These are phyloP conservation scores for Caenorhabditis panamensis DNA, from an alignment of 2,888 invertebrate species.

Conservation along the genomic window DNA sequence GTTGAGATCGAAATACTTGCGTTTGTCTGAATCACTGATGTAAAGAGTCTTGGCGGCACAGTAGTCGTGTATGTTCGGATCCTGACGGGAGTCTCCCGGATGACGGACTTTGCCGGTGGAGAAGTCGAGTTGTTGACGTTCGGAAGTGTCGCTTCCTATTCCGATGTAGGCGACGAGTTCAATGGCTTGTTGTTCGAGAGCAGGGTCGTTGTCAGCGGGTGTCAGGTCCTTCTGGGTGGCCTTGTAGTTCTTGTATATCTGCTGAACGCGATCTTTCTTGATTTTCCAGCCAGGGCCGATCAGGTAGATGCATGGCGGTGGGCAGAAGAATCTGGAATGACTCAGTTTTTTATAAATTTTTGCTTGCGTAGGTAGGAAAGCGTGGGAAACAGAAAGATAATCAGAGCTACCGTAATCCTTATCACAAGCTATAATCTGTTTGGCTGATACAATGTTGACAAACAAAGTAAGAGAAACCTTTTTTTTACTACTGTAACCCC, in stretches of 20 bases:
- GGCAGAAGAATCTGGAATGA: constrained; percentile 90
- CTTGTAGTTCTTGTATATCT: constrained; percentile 45
- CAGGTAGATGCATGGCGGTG: constrained; percentile 98
- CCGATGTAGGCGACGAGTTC: constrained; percentile 98
- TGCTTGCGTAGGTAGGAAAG: not conserved
- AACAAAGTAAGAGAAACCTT: too few species aligned
- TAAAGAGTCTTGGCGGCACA: constrained; percentile 99
- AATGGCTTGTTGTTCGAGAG: constrained; percentile 67
- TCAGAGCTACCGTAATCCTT: too few species aligned
- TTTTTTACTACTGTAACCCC: constrained; percentile 15
- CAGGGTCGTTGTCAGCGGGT: constrained; percentile 33
- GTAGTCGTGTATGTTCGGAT: constrained; percentile 86
- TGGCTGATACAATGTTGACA: too few species aligned
- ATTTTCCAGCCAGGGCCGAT: constrained; percentile 98
- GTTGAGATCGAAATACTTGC: constrained; percentile 98
- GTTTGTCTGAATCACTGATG: constrained; percentile 98
- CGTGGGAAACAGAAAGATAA: not conserved
- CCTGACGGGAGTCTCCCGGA: constrained; percentile 56
- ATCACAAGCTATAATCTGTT: too few species aligned
- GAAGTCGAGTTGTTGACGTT: constrained; percentile 97
- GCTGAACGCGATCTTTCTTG: constrained; percentile 86
- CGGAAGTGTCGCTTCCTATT: constrained; percentile 94
- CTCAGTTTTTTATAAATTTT: too few species aligned
- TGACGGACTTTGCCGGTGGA: constrained; percentile 88
- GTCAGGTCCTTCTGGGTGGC: constrained; percentile 34